Base-by-base conservation (phyloP, 1,140 invertebrate species). In the Cotesia glomerata region DNA sequence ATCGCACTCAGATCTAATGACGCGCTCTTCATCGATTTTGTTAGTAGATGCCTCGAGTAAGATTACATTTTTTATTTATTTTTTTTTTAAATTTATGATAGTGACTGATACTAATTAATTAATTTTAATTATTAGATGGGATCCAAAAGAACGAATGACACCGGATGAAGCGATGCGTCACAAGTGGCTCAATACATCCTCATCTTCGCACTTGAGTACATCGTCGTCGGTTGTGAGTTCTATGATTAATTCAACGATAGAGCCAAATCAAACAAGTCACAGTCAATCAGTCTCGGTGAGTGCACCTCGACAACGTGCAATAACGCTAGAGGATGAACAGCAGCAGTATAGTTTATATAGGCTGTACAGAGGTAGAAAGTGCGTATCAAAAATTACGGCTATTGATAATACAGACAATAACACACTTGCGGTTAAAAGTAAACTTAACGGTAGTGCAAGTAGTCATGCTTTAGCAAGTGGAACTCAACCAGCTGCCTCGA, bases 21-120 rank as follows among this genome's bases (percentile, higher is more conserved):
- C 86, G 90, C 92, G 14, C 88, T 95, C 26, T 99, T 99, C 88
- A 92, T 98, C 36, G 94, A 98, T 86, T 98, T 99, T 86, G 91
- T 99, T 80, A 93, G 93, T 72, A 90, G 93, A 82, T 98, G 97
- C 85, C 89, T 99, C 71, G 95, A 97, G 93, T 95, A 85, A 93
- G 59, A 71, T 36, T 67, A 45, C 58, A 26, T 45, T 75, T 45
- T 3, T 45, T 14, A 14, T 14, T 14, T 51, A 3, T 1, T 9
- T 8, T 7, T 18, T 26, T 32, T 8, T 13, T 16, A 61, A 61
- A 39, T 61, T 34, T 4, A 13, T 18, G 3, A 4, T 26, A 8
- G 11, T 5, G n/a, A 14, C 36, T 3, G 52, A 58, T 67, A 14
- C 36, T 3, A 52, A 58, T 67, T 58, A 14, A 54, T 16, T 54